Base-by-base conservation (phyloP, 2,797 vertebrate genomes). In the Buphagus erythrorhynchus region DNA sequence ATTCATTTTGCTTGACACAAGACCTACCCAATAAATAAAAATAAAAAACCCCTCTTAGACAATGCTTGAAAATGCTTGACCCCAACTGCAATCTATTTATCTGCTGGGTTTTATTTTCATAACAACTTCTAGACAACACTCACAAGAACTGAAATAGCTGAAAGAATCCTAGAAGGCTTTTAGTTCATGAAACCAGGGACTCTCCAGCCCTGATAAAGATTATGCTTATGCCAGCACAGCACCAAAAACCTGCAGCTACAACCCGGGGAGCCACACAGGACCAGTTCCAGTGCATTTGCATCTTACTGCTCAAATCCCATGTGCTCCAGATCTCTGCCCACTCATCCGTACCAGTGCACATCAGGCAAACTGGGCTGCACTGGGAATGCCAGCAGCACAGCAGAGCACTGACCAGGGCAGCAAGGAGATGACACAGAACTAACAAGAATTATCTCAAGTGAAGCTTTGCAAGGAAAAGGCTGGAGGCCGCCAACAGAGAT, bases 291-390 rank as follows among this genome's bases (percentile, higher is more conserved):
- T 0, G 16, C 16, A 5, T 20, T 25, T 29, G 10, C 43, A 86
- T 21, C 35, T 3, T 0, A 2, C 1, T 31, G 13, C 38, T 72
- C 36, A 11, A 61, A 66, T 5, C 25, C 29, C 61, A 24, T 0
- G 2, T 3, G 57, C 24, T 38, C 57, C 54, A 45, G 36, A 77
- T 38, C 77, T 72, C 17, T 62, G 46, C 19, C 69, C 38, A 16
- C 54, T 57, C n/a, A 54, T 2, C n/a, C 40, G 0, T 0, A 1
- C 0, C 5, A 80, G 46, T 0, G 8, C 52, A 6, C 26, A 10
- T 7, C 21, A 40, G 71, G 54, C 16, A 16, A 1, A 5, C 35
- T 2, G 33, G 31, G 36, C 66, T 55, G 71, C 33, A 4, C 52
- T 72, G 66, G 61, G 54, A 73, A 48, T 1, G 45, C 28, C 82